Conservation (phyloP, 2,888 invertebrate genomes). For the Melitaea athalia region DNA sequence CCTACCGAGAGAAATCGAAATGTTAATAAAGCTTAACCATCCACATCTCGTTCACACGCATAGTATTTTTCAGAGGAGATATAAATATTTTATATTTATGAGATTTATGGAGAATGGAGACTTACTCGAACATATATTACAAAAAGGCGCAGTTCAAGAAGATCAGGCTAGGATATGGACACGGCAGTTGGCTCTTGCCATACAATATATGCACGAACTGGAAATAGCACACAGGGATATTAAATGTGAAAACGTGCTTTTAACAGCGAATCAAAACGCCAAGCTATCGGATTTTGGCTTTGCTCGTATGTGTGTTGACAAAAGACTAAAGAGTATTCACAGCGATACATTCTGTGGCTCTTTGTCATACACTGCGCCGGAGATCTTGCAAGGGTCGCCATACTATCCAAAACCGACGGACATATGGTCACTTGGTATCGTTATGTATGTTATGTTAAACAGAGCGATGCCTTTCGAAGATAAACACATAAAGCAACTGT, state of each 20-base stretch:
- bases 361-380: slow-evolving; percentile 93
- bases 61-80: slow-evolving; percentile 87
- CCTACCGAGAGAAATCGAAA: slow-evolving; percentile 90
- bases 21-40: slow-evolving; percentile 88
- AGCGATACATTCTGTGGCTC: slow-evolving; percentile 94
- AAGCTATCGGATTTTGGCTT: slow-evolving; percentile 93
- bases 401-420: slow-evolving; percentile 89
- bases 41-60: slow-evolving; percentile 91
- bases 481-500: slow-evolving; percentile 86
- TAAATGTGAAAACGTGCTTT: slow-evolving; percentile 91
- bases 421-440: slow-evolving; percentile 90
- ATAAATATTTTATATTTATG: slow-evolving; percentile 90
- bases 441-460: slow-evolving; percentile 91
- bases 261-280: slow-evolving; percentile 87
- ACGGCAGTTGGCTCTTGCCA: slow-evolving; percentile 85
- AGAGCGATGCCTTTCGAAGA: slow-evolving; percentile 93
- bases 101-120: slow-evolving; percentile 88
- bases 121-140: slow-evolving; percentile 86
- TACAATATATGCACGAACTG: slow-evolving; percentile 89
- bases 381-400: slow-evolving; percentile 89
- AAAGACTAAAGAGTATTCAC: slow-evolving; percentile 70
- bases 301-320: slow-evolving; percentile 78
- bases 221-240: slow-evolving; percentile 91
- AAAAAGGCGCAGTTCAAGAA: slow-evolving; percentile 86
- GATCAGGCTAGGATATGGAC: slow-evolving; percentile 88